Evolutionary conservation across 2,888 invertebrate species (phyloP), one percentile per base, ranked within the genome.

Genomic region (Herminia tarsipennalis): DNA sequence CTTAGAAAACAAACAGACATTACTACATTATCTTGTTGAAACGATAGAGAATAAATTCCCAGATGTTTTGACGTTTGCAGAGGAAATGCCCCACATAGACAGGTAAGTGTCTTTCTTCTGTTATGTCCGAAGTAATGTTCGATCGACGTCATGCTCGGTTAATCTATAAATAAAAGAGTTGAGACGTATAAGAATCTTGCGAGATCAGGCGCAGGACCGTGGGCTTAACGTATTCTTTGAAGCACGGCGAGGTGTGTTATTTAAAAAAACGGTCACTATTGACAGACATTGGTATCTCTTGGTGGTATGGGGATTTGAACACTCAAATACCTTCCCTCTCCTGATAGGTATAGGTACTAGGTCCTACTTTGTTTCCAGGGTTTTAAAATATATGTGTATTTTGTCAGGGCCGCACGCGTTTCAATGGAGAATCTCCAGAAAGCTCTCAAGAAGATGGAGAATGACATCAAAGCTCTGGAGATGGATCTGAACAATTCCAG

Each of bases 1-100:
- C 75, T 91, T 95, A 27, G 97, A 99, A 70, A 98, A 98, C 80
- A 97, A 97, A 71, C 95, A 95, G 55, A 99, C 98, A 0, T 86
- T 99, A 13, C 92, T 99, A 32, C 99, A 99, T 82, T 99, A 97
- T 74, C 86, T 99, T 41, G 97, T 96, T 0, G 96, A 98, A 58
- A 95, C 96, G 0, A 94, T 98, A 47, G 98, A 99, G 81, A 94
- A 91, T 42, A 97, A 98, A 70, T 97, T 97, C 83, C 96, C 98
- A 0, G 98, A 98, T 37, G 93, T 95, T 14, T 80, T 98, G 8
- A 94, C 88, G 42, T 98, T 98, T 73, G 92, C 94, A 0, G 97
- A 97, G 59, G 99, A 99, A 77, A 93, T 99, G 81, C 94, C 96
- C 1, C 98, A 99, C 76, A 94, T 98, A 8, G 97, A 98, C 79